A percentile compares a stretch with the other conserved stretches of the same genome.
Evolutionary conservation across 1,140 invertebrate genomes (phyloP).

Genomic region (Zaprionus ornatus): DNA sequence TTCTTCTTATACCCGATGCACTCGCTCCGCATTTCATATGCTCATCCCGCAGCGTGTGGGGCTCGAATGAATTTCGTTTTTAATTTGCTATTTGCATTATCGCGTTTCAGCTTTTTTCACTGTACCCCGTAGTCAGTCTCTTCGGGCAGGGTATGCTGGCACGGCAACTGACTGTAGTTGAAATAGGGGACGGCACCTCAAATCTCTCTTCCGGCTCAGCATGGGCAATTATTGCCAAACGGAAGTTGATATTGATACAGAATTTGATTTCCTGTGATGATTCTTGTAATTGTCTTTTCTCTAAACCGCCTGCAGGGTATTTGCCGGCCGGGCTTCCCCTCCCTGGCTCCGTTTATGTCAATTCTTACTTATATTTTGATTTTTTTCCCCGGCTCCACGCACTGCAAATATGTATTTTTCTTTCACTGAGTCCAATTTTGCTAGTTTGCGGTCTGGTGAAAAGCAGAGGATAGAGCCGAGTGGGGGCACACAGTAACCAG

Average conservation of each 20-base stretch:
- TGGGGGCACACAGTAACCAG: neutral
- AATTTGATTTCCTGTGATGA: neutral
- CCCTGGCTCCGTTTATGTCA: neutral
- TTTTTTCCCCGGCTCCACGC: constrained; percentile 42
- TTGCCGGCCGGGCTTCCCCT: neutral
- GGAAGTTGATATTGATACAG: neutral
- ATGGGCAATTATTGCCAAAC: neutral
- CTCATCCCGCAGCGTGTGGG: neutral
- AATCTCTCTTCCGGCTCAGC: neutral
- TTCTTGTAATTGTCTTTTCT: neutral
- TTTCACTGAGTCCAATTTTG: constrained; percentile 66
- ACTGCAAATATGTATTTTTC: constrained; percentile 71
- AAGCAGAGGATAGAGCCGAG: neutral
- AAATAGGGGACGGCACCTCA: neutral
- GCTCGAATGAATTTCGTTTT: constrained; percentile 50
- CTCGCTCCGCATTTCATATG: neutral
- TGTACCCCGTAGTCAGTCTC: neutral
- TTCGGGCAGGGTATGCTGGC: neutral
- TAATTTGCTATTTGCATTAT: constrained; percentile 78
- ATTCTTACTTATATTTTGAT: neutral
- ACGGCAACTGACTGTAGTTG: neutral
- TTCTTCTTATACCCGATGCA: neutral
- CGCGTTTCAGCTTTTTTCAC: constrained; percentile 47
- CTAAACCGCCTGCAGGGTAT: neutral
- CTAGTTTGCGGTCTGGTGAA: constrained; percentile 49